Evolutionary conservation across 2,888 invertebrate genomes (phyloP).

Genomic region (Synanthedon andrenaeformis): DNA sequence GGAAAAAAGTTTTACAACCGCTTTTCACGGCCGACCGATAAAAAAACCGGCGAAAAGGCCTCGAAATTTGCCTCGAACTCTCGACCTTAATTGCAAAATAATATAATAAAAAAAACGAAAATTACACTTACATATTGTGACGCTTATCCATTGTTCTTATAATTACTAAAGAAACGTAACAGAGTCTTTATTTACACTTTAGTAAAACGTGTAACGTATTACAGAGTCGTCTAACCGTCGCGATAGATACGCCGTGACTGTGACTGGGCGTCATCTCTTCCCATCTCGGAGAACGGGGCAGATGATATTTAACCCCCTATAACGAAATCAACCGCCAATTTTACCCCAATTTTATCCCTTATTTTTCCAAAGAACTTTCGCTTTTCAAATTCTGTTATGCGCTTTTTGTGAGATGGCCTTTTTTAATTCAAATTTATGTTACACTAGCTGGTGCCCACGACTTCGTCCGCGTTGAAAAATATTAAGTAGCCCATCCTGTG

Average conservation of each 20-base stretch:
- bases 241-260: slow-evolving; percentile 8
- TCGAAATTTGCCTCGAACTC: not conserved
- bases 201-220: not conserved
- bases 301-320: slow-evolving; percentile 11
- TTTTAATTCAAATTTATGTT: too few species aligned
- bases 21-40: slow-evolving; percentile 9
- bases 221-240: slow-evolving; percentile 1
- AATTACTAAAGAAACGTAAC: not conserved
- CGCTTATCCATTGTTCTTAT: slow-evolving; percentile 44
- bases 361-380: not conserved
- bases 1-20: slow-evolving; percentile 13
- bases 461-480: too few species aligned
- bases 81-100: not conserved
- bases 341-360: slow-evolving; percentile 14
- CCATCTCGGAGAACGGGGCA: slow-evolving; percentile 7
- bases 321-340: slow-evolving; percentile 26
- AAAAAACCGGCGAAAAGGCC: slow-evolving; percentile 1
- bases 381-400: too few species aligned
- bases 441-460: too few species aligned
- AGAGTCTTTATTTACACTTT: not conserved
- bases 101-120: slow-evolving; percentile 10
- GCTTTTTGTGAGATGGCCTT: too few species aligned
- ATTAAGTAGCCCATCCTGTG: too few species aligned
- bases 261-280: slow-evolving; percentile 3
- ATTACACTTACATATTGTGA: slow-evolving; percentile 36